These are phyloP conservation scores for Acrobasis repandana DNA, from an alignment of 2,888 invertebrate species.

Conservation along the genomic window DNA sequence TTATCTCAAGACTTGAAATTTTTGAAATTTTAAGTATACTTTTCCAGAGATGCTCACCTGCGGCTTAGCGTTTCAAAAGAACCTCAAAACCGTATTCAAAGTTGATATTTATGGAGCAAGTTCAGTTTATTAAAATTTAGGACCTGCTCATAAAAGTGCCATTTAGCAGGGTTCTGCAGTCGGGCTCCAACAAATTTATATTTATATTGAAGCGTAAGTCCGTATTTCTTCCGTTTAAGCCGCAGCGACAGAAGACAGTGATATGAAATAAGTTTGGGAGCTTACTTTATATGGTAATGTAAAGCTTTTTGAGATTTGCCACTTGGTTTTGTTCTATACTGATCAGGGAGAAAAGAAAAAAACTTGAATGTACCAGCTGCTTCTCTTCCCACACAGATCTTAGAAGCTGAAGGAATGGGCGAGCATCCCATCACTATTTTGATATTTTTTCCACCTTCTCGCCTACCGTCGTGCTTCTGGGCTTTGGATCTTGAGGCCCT, in stretches of 20 bases:
- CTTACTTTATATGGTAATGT: slow-evolving; percentile 7
- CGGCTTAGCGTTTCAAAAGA: slow-evolving; percentile 4
- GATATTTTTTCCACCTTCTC: too few species aligned
- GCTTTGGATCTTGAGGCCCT: too few species aligned
- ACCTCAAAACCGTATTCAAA: slow-evolving; percentile 38
- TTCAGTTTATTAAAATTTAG: slow-evolving; percentile 48
- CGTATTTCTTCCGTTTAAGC: slow-evolving; percentile 12
- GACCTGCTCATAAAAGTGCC: slow-evolving; percentile 48
- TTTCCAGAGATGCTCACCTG: slow-evolving; percentile 4
- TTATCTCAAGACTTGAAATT: too few species aligned
- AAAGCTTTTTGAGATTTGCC: too few species aligned
- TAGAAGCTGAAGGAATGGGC: too few species aligned
- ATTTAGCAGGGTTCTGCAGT: slow-evolving; percentile 40
- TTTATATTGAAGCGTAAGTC: slow-evolving; percentile 50
- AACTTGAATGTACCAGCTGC: too few species aligned
- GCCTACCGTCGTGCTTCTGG: too few species aligned
- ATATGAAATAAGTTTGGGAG: slow-evolving; percentile 20
- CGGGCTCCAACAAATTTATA: slow-evolving; percentile 44
- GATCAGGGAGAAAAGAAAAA: too few species aligned
- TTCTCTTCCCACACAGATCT: too few species aligned
- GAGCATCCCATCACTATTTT: too few species aligned
- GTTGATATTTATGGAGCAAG: slow-evolving; percentile 41
- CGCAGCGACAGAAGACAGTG: slow-evolving; percentile 5
- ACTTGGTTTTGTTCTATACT: too few species aligned
- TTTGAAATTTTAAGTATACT: slow-evolving; percentile 41